Evolutionary conservation across 2,797 vertebrate genomes (phyloP).

Genomic region (Catharus ustulatus): DNA sequence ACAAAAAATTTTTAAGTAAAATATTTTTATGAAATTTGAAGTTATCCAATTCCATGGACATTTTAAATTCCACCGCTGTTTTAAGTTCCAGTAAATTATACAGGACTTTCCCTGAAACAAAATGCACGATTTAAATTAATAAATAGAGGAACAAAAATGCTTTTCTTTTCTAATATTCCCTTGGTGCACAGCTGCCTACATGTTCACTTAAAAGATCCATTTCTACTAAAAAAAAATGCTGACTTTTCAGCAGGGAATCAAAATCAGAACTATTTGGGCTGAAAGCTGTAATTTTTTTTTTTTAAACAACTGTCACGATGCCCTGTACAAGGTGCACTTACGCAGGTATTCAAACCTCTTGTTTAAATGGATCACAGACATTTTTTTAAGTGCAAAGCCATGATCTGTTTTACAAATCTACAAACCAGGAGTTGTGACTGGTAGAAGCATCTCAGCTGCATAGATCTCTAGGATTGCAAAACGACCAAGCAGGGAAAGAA

Average conservation of each 20-base stretch:
- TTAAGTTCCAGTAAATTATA: neutral
- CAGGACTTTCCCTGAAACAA: neutral
- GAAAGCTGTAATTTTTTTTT: neutral
- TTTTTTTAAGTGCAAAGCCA: neutral
- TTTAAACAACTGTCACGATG: neutral
- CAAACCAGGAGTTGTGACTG: neutral
- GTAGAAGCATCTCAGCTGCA: neutral
- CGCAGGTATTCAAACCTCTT: neutral
- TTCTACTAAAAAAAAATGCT: neutral
- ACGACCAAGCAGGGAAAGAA: neutral
- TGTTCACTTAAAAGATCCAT: neutral
- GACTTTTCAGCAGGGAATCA: neutral
- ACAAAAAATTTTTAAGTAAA: neutral
- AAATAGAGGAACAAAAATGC: neutral
- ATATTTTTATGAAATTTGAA: conserved; percentile 20
- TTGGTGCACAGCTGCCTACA: neutral
- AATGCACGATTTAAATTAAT: neutral
- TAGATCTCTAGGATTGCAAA: neutral
- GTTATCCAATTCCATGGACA: neutral
- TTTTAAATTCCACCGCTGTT: neutral
- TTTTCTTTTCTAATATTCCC: neutral
- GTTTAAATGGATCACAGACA: neutral
- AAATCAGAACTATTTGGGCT: neutral
- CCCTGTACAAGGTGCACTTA: neutral
- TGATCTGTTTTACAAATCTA: neutral